These are phyloP conservation scores for Patella pellucida DNA, from an alignment of 2,888 invertebrate genomes.

Conservation along the genomic window DNA sequence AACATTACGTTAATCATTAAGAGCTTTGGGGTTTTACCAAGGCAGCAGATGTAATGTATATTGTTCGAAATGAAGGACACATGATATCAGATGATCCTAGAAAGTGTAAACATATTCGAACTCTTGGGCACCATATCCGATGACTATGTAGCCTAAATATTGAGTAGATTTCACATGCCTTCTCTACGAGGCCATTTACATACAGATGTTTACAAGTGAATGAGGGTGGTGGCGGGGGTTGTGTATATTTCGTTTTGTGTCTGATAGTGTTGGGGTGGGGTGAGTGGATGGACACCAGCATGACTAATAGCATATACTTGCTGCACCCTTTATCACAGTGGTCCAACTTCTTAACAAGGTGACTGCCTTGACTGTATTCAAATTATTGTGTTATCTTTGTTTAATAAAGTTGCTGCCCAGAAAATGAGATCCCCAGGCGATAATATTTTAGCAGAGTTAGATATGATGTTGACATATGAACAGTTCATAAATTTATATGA, in stretches of 20 bases:
- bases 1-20: too few relatives aligned
- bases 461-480: slow-evolving; percentile 57
- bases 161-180: too few relatives aligned
- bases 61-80: too few relatives aligned
- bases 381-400: not conserved
- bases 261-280: not conserved
- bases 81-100: too few relatives aligned
- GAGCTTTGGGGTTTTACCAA: too few relatives aligned
- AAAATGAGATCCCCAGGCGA: slow-evolving; percentile 47
- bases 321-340: not conserved
- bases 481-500: slow-evolving; percentile 56
- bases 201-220: too few relatives aligned
- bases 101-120: too few relatives aligned
- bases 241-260: not conserved
- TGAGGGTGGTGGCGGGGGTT: not conserved
- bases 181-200: too few relatives aligned
- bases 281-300: not conserved
- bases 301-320: not conserved
- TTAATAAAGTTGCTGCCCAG: slow-evolving; percentile 48
- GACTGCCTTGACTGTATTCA: too few relatives aligned
- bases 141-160: too few relatives aligned
- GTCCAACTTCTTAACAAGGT: not conserved
- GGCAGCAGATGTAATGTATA: too few relatives aligned
- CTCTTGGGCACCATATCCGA: too few relatives aligned
- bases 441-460: slow-evolving; percentile 60